These are phyloP conservation scores for Pluvialis apricaria DNA, from an alignment of 2,113 vertebrate genomes.

Conservation along the genomic window DNA sequence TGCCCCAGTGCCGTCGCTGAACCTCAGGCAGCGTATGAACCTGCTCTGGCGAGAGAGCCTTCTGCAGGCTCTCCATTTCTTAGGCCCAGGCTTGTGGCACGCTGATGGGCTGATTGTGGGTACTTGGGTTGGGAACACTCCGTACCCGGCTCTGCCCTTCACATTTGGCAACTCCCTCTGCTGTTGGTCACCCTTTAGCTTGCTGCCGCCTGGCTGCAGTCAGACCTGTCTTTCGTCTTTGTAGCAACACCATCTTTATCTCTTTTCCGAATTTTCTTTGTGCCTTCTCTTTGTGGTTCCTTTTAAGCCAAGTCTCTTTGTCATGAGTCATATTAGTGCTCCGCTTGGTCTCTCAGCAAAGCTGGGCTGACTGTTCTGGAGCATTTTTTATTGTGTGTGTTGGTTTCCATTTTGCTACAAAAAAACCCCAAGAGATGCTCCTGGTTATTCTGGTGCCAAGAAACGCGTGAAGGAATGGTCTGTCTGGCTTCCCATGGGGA, in stretches of 20 bases:
- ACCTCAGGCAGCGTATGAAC: background rate
- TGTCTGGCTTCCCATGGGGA: background rate
- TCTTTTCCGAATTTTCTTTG: background rate
- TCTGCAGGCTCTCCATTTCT: background rate
- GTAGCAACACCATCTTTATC: background rate
- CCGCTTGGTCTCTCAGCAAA: background rate
- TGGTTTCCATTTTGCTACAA: background rate
- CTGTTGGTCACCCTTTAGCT: background rate
- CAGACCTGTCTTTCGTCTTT: background rate
- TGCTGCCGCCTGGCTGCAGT: background rate
- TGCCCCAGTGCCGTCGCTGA: background rate
- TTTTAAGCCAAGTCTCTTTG: background rate
- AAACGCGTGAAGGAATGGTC: background rate
- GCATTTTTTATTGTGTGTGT: background rate
- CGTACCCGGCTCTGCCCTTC: background rate
- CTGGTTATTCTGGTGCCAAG: background rate
- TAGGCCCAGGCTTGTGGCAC: background rate
- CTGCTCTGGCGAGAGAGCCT: background rate
- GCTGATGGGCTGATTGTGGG: background rate
- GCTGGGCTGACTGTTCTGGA: background rate
- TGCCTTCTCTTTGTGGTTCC: background rate
- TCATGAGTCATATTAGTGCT: background rate
- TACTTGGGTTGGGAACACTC: background rate
- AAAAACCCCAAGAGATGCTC: background rate
- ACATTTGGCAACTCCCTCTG: accelerated